Conservation (phyloP, 2,797 vertebrate genomes). For the Huso huso region DNA sequence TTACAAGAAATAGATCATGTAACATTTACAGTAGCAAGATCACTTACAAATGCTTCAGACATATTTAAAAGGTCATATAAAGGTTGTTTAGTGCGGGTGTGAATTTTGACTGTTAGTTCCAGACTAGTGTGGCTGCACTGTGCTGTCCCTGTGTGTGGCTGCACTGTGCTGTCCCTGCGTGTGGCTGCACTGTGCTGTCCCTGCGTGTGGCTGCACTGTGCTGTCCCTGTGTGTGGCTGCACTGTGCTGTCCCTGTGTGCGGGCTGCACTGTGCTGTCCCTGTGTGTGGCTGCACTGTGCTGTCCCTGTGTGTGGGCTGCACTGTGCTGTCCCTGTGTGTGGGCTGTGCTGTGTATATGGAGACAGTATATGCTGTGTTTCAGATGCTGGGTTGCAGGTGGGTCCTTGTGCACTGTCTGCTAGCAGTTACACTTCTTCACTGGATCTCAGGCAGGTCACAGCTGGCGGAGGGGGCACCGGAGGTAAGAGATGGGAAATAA, state of each 20-base stretch:
- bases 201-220: neutral
- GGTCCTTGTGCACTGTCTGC: constrained; percentile 45
- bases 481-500: constrained; percentile 47
- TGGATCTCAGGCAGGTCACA: constrained; percentile 42
- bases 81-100: too few species aligned
- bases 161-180: too few species aligned
- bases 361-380: constrained; percentile 29
- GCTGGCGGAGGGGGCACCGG: constrained; percentile 33
- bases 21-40: too few species aligned
- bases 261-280: constrained; percentile 2
- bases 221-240: constrained; percentile 8
- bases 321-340: neutral
- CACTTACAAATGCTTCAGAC: too few species aligned
- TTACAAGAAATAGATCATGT: too few species aligned
- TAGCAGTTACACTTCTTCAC: constrained; percentile 51
- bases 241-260: neutral
- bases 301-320: neutral
- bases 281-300: constrained; percentile 1
- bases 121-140: too few species aligned
- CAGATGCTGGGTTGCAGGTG: constrained; percentile 69
- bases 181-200: too few species aligned
- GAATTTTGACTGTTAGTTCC: too few species aligned
- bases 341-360: neutral
- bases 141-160: too few species aligned
- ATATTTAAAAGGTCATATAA: too few species aligned